Evolutionary conservation across 2,888 invertebrate species (phyloP).

Genomic region (Aromia moschata): DNA sequence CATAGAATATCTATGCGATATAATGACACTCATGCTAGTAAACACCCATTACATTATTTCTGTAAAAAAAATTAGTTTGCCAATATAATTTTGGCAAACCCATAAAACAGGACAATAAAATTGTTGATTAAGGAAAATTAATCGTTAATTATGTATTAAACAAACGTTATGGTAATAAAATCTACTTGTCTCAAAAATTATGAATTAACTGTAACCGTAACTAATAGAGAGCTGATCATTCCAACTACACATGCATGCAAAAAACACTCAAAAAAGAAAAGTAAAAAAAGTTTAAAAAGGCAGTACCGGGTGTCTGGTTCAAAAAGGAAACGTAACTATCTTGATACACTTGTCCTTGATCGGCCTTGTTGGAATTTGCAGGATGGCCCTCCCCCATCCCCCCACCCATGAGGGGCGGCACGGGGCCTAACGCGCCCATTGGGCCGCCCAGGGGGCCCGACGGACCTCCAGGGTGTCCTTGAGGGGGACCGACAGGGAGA

Average conservation of each 20-base stretch:
- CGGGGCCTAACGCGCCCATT: slow-evolving; percentile 32
- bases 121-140: slow-evolving; percentile 19
- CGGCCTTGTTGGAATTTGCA: slow-evolving; percentile 50
- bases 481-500: slow-evolving; percentile 49
- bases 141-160: slow-evolving; percentile 27
- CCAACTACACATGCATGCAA: slow-evolving; percentile 58
- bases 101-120: slow-evolving; percentile 14
- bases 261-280: slow-evolving; percentile 52
- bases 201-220: slow-evolving; percentile 29
- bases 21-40: slow-evolving; percentile 13
- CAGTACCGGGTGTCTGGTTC: slow-evolving; percentile 67
- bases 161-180: slow-evolving; percentile 24
- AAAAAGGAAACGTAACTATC: slow-evolving; percentile 75
- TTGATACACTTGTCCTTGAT: slow-evolving; percentile 68
- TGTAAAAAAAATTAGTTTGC: slow-evolving; percentile 15
- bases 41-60: slow-evolving; percentile 1
- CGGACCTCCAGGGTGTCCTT: slow-evolving; percentile 28
- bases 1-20: slow-evolving; percentile 2
- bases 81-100: slow-evolving; percentile 5
- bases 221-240: slow-evolving; percentile 48
- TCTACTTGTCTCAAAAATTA: slow-evolving; percentile 17
- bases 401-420: slow-evolving; percentile 37
- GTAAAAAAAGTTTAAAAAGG: slow-evolving; percentile 56
- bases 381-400: slow-evolving; percentile 51
- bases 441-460: slow-evolving; percentile 36